These are phyloP conservation scores for Heliothis peltigera DNA, from an alignment of 2,888 invertebrate species.

Conservation along the genomic window DNA sequence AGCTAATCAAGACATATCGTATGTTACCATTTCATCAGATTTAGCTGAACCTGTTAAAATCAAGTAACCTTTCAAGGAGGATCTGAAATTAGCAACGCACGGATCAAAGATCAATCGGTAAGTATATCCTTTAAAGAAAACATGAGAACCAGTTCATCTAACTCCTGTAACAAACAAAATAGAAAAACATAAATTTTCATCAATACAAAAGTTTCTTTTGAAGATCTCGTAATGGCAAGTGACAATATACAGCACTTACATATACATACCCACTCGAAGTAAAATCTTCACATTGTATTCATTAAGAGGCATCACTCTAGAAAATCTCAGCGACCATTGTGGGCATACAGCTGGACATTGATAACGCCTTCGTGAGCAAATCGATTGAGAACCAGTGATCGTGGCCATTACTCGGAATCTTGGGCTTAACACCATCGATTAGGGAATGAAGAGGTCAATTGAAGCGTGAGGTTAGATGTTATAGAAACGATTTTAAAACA, in stretches of 20 bases:
- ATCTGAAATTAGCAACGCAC: too few relatives aligned
- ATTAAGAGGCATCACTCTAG: constrained; percentile 60
- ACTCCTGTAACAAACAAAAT: too few relatives aligned
- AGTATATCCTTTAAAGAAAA: too few relatives aligned
- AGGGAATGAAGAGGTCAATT: constrained; percentile 18
- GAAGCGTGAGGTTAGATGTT: constrained; percentile 8
- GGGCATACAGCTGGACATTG: constrained; percentile 48
- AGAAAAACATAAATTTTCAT: too few relatives aligned
- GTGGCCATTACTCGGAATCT: constrained; percentile 39
- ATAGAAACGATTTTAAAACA: neutral
- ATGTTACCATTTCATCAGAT: too few relatives aligned
- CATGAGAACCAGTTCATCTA: too few relatives aligned
- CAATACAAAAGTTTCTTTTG: neutral
- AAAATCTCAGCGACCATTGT: constrained; percentile 58
- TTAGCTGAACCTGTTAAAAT: too few relatives aligned
- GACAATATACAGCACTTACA: constrained; percentile 5
- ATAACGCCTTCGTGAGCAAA: constrained; percentile 53
- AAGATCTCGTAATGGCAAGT: neutral
- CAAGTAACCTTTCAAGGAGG: too few relatives aligned
- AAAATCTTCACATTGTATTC: constrained; percentile 40
- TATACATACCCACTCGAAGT: constrained; percentile 17
- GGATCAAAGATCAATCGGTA: too few relatives aligned
- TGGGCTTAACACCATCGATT: constrained; percentile 36
- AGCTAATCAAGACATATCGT: too few relatives aligned
- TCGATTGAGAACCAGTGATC: constrained; percentile 69